A percentile compares a stretch with the other conserved stretches of the same genome.
phyloP scores from a whole-genome alignment of 2,113 vertebrate genomes.

The Irena cyanogastra region DNA sequence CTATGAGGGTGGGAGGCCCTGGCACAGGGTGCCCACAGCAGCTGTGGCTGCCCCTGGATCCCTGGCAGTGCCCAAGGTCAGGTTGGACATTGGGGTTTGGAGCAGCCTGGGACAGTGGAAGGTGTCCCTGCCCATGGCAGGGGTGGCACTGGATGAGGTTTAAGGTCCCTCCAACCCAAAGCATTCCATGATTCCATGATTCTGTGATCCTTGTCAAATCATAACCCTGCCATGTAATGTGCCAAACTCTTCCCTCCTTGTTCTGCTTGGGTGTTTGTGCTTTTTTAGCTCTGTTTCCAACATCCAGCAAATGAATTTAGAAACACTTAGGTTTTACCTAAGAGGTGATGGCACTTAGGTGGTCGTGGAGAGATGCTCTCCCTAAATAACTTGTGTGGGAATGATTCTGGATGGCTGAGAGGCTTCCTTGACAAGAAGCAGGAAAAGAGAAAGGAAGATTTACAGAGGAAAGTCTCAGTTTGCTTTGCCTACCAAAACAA shows the following conservation, averaged over 20 bases:
- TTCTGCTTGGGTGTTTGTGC: not conserved
- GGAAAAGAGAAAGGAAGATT: not conserved
- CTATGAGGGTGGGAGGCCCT: not conserved
- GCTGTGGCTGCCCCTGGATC: not conserved
- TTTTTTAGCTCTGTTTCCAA: not conserved
- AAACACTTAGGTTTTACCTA: not conserved
- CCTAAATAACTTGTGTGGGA: not conserved
- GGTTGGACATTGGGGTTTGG: not conserved
- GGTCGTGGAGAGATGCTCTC: not conserved
- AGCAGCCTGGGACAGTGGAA: not conserved
- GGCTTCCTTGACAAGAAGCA: not conserved
- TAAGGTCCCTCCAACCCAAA: not conserved
- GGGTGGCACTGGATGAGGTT: rapidly evolving
- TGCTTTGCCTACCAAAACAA: conserved; percentile 13
- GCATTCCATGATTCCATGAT: not conserved
- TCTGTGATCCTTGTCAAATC: not conserved
- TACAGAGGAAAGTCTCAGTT: not conserved
- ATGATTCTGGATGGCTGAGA: not conserved
- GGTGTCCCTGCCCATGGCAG: not conserved
- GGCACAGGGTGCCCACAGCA: not conserved
- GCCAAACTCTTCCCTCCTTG: not conserved
- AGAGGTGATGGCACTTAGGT: not conserved
- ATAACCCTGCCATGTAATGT: not conserved
- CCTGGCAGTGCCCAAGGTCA: not conserved
- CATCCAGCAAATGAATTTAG: not conserved